phyloP scores from a whole-genome alignment of 2,113 vertebrate species.

The Australoheros scitulus region DNA sequence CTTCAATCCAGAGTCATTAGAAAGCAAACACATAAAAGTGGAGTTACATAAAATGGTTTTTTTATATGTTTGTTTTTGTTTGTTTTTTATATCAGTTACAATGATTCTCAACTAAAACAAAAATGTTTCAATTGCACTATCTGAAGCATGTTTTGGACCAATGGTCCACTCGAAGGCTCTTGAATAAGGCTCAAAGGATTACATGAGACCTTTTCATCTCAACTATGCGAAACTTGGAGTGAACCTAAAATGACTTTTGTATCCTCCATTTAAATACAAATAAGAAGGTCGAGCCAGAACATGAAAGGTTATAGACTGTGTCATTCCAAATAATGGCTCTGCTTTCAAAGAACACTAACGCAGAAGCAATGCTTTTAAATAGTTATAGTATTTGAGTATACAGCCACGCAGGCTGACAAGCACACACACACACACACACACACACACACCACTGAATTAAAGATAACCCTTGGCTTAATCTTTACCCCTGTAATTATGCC shows the following conservation, averaged over 20 bases:
- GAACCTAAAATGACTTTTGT: background rate
- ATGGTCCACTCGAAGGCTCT: background rate
- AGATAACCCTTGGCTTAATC: conserved; percentile 48
- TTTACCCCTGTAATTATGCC: conserved; percentile 61
- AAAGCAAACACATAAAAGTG: background rate
- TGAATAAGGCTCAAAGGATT: background rate
- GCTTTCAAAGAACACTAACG: background rate
- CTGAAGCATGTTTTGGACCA: background rate
- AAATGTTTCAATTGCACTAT: background rate
- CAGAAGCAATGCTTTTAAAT: background rate
- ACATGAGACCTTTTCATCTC: background rate
- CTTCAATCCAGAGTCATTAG: background rate
- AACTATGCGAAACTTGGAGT: background rate
- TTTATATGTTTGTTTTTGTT: background rate
- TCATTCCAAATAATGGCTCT: background rate
- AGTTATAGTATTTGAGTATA: background rate
- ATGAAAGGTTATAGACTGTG: background rate
- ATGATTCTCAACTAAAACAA: background rate
- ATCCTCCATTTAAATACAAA: conserved; percentile 8
- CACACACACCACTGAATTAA: conserved; percentile 40
- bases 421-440: background rate
- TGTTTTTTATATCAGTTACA: background rate
- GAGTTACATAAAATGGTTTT: background rate
- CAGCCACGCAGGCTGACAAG: background rate
- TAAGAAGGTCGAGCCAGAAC: background rate